Evolutionary conservation across 1,140 invertebrate genomes (phyloP), one percentile per base, ranked within the genome.

Genomic region (Neoseiulus cucumeris): DNA sequence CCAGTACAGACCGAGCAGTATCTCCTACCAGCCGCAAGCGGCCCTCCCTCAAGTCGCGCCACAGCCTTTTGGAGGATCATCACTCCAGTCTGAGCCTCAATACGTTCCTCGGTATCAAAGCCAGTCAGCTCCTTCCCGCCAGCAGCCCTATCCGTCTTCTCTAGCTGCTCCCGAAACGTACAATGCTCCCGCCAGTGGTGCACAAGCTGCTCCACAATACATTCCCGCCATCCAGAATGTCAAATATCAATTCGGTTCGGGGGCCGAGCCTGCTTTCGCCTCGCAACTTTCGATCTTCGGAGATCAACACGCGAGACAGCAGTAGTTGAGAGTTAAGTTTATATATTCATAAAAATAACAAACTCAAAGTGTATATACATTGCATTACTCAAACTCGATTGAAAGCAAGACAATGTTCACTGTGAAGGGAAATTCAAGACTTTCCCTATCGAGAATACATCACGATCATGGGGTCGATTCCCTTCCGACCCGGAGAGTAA

Each of bases 281-380:
- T 59, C 51, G 51, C 51, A 59, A 33, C 9, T 59, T 12, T 59
- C 51, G 25, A 59, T 59, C 14, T 59, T 59, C 22, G 51, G 51
- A 39, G 9, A 39, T 39, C 33, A 39, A 39, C 33, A 39, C 9
- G 33, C 33, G 33, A 39, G 33, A 39, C 33, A 39, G 33, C 9
- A 39, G 33, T 6, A 39, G 4, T 39, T 9, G 33, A 39, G 33
- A 9, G 4, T 39, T 6, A 39, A 39, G 33, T 39, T 4, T 39
- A 39, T 39, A 39, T 39, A 9, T 6, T 6, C 33, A 39, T 39
- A 39, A 4, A 39, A 6, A 39, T 39, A 39, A 39, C 4, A 39
- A 39, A 39, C 33, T 39, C 33, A 39, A 9, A 39, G 4, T 39
- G 33, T 39, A 39, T 9, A 39, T 39, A 39, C 33, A 39, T 39